Base-by-base conservation (phyloP, 2,113 vertebrate species). In the Anhinga rufa region DNA sequence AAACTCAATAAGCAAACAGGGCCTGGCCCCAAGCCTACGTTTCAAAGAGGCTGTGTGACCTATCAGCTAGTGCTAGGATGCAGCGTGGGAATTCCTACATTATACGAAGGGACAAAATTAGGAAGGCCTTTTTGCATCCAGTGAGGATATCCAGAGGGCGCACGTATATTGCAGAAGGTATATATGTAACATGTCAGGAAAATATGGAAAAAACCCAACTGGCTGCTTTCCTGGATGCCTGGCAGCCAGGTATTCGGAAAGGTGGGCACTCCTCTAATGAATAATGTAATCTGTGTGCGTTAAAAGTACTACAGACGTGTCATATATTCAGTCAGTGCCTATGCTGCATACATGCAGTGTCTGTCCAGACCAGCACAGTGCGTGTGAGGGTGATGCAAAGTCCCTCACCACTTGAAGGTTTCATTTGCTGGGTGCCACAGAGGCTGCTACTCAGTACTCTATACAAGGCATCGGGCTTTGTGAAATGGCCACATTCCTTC, bases 321-420 rank as follows among this genome's bases (percentile, higher is more conserved):
- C 4, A 6, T 6, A 4, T 14, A 1, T 42, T 29, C 62, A 40
- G 54, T 22, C 51, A 36, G 3, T 19, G 24, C 51, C 62, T 14
- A 0, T 29, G 18, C 10, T 46, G 58, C 31, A 28, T 6, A 14
- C 6, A 0, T 7, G 18, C 22, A 2, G 13, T 1, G 5, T 32
- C 46, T 58, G 46, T 25, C 54, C n/a, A 28, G 28, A 31, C 2
- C 17, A 31, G 4, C 28, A 5, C 36, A 4, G 0, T 7, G 22
- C 12, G 2, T 1, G 2, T 5, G 54, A 42, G 64, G 24, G 58
- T 58, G 46, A 12, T 13, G 49, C 58, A 11, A 40, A 79, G 28
- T 60, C 82, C 13, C 6, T 68, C 2, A 1, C n/a, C 42, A 1
- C 26, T 24, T 10, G 14, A 13, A 8, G 48, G 14, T 62, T 72